Conservation (phyloP, 2,888 invertebrate species). For the Ischnura elegans region DNA sequence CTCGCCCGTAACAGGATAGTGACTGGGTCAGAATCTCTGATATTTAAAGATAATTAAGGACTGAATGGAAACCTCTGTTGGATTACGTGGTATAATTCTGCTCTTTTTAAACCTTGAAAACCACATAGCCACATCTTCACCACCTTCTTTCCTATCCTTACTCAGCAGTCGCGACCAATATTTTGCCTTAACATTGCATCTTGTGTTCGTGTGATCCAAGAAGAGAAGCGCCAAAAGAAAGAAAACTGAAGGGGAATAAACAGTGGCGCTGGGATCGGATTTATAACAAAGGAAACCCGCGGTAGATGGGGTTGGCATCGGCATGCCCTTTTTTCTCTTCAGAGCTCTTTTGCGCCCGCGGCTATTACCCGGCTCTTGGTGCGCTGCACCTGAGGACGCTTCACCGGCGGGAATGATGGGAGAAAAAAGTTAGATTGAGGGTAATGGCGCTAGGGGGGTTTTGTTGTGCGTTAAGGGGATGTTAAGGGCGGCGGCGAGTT, state of each 20-base stretch:
- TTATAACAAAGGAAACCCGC: constrained; percentile 36
- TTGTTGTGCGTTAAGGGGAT: background rate
- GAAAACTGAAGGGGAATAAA: background rate
- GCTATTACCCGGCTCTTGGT: background rate
- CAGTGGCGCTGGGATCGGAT: constrained; percentile 27
- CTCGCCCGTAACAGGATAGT: too few species aligned
- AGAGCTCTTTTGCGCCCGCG: background rate
- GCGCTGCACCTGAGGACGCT: constrained; percentile 15
- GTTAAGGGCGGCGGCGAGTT: background rate
- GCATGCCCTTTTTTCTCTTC: background rate
- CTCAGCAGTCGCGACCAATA: too few species aligned
- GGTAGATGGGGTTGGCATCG: background rate
- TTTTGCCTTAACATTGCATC: too few species aligned
- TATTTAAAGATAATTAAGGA: too few species aligned
- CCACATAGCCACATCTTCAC: too few species aligned
- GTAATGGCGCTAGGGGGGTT: background rate
- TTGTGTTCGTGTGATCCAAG: too few species aligned
- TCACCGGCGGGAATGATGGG: background rate
- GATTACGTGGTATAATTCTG: too few species aligned
- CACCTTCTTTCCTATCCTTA: too few species aligned
- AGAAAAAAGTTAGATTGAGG: background rate
- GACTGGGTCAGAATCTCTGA: too few species aligned
- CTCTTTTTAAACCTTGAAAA: too few species aligned
- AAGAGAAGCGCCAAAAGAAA: too few species aligned
- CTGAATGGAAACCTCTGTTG: too few species aligned